Evolutionary conservation across 2,113 vertebrate species (phyloP).

Genomic region (Ameiurus melas): DNA sequence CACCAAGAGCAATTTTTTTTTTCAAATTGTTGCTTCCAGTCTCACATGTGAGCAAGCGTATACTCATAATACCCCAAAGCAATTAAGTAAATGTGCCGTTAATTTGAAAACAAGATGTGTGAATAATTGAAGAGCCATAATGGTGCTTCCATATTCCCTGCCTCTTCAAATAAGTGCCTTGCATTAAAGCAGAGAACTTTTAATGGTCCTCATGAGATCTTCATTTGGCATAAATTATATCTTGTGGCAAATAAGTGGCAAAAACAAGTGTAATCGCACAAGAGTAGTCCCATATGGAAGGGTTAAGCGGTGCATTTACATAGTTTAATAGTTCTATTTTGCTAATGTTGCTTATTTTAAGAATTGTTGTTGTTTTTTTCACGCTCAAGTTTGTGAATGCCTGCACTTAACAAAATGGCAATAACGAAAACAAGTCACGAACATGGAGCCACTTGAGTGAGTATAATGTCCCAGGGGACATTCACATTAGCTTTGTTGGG

Average conservation of each 20-base stretch:
- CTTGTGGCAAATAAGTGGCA: slow-evolving; percentile 2
- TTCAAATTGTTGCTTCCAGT: slow-evolving; percentile 2
- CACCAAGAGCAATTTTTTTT: neutral
- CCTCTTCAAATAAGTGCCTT: slow-evolving; percentile 25
- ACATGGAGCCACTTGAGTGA: neutral
- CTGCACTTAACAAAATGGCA: slow-evolving; percentile 31
- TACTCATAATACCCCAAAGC: slow-evolving; percentile 26
- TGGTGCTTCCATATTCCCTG: slow-evolving; percentile 10
- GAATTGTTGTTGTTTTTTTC: neutral
- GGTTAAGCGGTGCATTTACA: slow-evolving; percentile 31
- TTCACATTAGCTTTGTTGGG: neutral
- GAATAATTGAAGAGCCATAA: slow-evolving; percentile 34
- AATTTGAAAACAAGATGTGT: slow-evolving; percentile 32
- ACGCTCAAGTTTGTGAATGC: slow-evolving; percentile 2
- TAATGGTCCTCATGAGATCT: slow-evolving; percentile 33
- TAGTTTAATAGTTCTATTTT: slow-evolving; percentile 39
- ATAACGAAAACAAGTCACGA: slow-evolving; percentile 39
- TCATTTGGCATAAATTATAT: slow-evolving; percentile 13
- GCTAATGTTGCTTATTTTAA: slow-evolving; percentile 25
- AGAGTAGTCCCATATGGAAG: neutral
- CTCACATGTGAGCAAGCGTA: neutral
- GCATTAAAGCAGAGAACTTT: slow-evolving; percentile 39
- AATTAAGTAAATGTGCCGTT: slow-evolving; percentile 42
- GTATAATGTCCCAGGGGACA: neutral
- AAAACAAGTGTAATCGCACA: slow-evolving; percentile 4